Conservation (phyloP, 2,113 vertebrate genomes). For the Malurus melanocephalus region DNA sequence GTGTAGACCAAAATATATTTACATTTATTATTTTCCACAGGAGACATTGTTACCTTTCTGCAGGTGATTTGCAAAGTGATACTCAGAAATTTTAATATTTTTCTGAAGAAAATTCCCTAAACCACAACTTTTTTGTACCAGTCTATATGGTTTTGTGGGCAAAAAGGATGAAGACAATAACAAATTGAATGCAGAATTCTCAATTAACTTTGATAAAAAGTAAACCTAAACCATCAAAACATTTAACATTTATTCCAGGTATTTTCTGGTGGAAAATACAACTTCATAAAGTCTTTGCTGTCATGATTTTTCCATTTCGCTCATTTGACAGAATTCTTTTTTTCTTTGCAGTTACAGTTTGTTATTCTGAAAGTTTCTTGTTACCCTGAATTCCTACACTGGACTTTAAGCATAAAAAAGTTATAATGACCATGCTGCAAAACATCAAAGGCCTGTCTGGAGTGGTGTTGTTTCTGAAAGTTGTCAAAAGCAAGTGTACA, state of each 20-base stretch:
- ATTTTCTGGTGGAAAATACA: background rate
- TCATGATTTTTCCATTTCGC: background rate
- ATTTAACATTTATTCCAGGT: background rate
- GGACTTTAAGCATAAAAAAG: background rate
- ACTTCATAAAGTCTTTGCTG: background rate
- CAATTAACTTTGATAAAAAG: background rate
- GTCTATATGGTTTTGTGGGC: background rate
- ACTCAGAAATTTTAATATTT: background rate
- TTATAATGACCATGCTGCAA: background rate
- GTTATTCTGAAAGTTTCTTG: background rate
- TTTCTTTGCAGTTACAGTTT: background rate
- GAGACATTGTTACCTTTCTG: background rate
- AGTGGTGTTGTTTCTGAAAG: background rate
- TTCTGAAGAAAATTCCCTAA: background rate
- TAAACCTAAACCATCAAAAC: background rate
- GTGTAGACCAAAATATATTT: background rate
- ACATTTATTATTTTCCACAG: background rate
- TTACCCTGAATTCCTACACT: background rate
- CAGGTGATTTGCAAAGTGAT: background rate
- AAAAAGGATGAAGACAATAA: background rate
- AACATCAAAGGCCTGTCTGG: background rate
- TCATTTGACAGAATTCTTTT: background rate
- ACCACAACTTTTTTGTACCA: background rate
- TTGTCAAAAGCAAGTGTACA: background rate
- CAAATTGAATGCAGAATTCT: background rate